Evolutionary conservation across 53 echinoderm and acorn worm species (phyloP), one percentile per base, ranked within the genome.

Genomic region (Hippasteria phrygiana): DNA sequence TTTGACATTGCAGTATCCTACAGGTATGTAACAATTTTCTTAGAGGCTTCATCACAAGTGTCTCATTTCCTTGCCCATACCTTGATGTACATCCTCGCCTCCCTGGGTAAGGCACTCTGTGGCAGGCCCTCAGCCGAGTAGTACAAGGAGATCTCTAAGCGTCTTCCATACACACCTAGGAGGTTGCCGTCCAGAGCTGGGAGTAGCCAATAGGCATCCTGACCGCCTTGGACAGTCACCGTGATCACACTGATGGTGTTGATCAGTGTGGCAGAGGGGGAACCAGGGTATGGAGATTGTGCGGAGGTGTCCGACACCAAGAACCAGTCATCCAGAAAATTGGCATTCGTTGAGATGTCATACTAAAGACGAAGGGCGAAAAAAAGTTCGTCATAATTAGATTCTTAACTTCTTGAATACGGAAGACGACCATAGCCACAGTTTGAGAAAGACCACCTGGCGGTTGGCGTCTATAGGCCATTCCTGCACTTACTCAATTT

Each of bases 161-260:
- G 13, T 41, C 89, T 92, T 16, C 94, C 95, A 69, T 97, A 97
- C 8, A 95, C 28, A 12, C 88, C 89, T 0, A 97, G 87, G 24
- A 95, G 89, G 48, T 93, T 93, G 20, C 95, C 94, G 31, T 67
- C 12, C 11, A 97, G 69, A 31, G 43, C 71, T 12, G 93, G 92
- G 2, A 95, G 35, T 14, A 32, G 24, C 97, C 97, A 97, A 53
- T 71, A 79, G 7, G 80, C 79, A 46, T 76, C 75, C n/a, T 27
- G 35, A 8, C 88, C 88, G 7, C 39, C 83, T 59, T 89, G 88
- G 0, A 92, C 43, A 9, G 53, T 38, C 1, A 87, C 88, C 4
- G 92, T 43, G 5, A 97, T 59, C 8, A 78, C 75, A 14, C 40
- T 43, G 9, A 37, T 54, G 73, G 75, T 56, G 43, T 65, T 78